Base-by-base conservation (phyloP, 2,113 vertebrate species). In the Phylloscopus trochiloides region DNA sequence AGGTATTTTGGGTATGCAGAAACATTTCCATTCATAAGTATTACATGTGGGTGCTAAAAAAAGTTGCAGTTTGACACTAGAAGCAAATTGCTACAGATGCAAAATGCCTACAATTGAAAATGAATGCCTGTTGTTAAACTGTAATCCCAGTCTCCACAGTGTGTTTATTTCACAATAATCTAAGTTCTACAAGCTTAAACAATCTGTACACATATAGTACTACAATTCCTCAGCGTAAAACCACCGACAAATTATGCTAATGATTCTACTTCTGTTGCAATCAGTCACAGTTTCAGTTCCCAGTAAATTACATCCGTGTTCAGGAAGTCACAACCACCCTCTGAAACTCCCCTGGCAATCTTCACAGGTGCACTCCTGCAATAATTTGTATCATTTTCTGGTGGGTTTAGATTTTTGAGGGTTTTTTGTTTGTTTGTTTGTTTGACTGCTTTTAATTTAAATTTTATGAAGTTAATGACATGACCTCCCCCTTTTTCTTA, bases 31-130 rank as follows among this genome's bases (percentile, higher is more conserved):
- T 66, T 88, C 83, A 43, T 42, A 88, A 84, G 68, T 54, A 92
- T 24, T 54, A 88, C 72, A 77, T 36, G 29, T 36, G 50, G 45
- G 34, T 77, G 47, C 77, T 95, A 74, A 51, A 62, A 70, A 54
- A 93, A 88, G 48, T 3, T 84, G 24, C 34, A 94, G 26, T 91
- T 95, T 88, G 52, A 66, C 72, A 86, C 45, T 18, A 84, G 47
- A 94, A 79, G 51, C 48, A 83, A 97, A 40, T 55, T 59, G 54
- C 47, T 87, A 74, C 77, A 40, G 62, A 51, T 20, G 36, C 68
- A 96, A 76, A 94, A 93, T 66, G 73, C 79, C 71, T 77, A 83
- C 57, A 96, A 85, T 25, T 52, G 74, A 57, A 92, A 94, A 86
- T 9, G 1, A 86, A 76, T 29, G 17, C 12, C 79, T 88, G 42